These are phyloP conservation scores for Melanostoma mellinum DNA, from an alignment of 2,888 invertebrate species.

Conservation along the genomic window DNA sequence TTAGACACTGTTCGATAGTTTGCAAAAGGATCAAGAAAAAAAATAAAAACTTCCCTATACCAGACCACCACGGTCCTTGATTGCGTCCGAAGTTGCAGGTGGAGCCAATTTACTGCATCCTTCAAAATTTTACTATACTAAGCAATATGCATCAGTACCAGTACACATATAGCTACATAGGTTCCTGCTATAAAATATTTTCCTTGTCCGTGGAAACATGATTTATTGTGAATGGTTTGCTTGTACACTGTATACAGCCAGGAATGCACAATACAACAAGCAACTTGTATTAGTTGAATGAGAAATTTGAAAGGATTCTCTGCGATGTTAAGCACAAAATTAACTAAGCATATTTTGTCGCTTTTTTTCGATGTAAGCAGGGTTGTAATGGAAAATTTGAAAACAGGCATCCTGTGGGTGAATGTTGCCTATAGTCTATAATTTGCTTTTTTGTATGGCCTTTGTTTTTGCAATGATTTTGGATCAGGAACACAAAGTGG, in stretches of 20 bases:
- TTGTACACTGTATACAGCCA: constrained; percentile 21
- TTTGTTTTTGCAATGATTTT: too few species aligned
- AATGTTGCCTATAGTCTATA: too few species aligned
- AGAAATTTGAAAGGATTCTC: constrained; percentile 30
- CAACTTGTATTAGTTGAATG: constrained; percentile 58
- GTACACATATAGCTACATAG: constrained; percentile 2
- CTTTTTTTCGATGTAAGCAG: too few species aligned
- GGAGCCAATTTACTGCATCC: constrained; percentile 46
- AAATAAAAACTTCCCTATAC: not conserved
- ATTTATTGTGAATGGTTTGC: constrained; percentile 56
- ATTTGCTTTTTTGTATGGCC: too few species aligned
- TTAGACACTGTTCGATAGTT: constrained; percentile 67
- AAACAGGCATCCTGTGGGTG: too few species aligned
- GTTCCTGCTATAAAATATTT: constrained; percentile 51
- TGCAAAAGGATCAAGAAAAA: constrained; percentile 25
- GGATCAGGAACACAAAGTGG: too few species aligned
- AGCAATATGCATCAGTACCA: constrained; percentile 37
- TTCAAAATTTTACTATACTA: constrained; percentile 46
- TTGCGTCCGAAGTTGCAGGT: constrained; percentile 45
- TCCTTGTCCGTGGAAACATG: constrained; percentile 51
- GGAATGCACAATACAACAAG: constrained; percentile 47
- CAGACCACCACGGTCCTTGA: constrained; percentile 30
- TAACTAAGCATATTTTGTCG: constrained; percentile 17
- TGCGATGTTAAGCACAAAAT: constrained; percentile 42
- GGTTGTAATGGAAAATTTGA: too few species aligned